Base-by-base conservation (phyloP, 1,140 invertebrate genomes). In the Zeugodacus cucurbitae region DNA sequence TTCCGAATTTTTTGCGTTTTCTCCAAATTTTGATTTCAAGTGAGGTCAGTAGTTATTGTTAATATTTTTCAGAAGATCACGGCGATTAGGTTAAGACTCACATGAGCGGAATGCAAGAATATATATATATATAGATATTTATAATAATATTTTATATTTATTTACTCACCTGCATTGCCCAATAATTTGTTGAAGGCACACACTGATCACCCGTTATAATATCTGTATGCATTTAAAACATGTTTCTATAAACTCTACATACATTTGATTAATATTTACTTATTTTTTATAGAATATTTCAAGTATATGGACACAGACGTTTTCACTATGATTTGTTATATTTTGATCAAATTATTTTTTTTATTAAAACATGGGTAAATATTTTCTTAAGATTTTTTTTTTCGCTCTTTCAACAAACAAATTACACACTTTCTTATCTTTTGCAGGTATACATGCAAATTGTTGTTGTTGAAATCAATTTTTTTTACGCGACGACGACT, bases 151-250 rank as follows among this genome's bases (percentile, higher is more conserved):
- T n/a, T n/a, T n/a, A n/a, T n/a, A n/a, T n/a, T n/a, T n/a, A n/a
- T n/a, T n/a, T n/a, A 87, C 88, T 93, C 88, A 93, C 93, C 93
- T 93, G 93, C 93, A 93, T 93, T 92, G 93, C 93, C 92, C 92
- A 93, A 89, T 92, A 93, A 89, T 93, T 92, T 93, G 92, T 91
- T 92, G 91, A 90, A 89, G 91, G 91, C 90, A 89, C 89, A 91
- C 93, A 93, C 90, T 93, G 92, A 90, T 93, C 93, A 89, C 93
- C 91, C 90, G 93, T 92, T 91, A 93, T 92, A 88, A 93, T 93
- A 93, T 93, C 93, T 92, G 92, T 93, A 93, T 93, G 92, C 92
- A 93, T 93, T 93, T 93, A 93, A 70, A 22, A 70, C 67, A 70
- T 34, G 34, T 70, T 67, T 8, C 90, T 91, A 89, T 89, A 90